These are phyloP conservation scores for Dryadula phaetusa DNA, from an alignment of 2,888 invertebrate species.

Conservation along the genomic window DNA sequence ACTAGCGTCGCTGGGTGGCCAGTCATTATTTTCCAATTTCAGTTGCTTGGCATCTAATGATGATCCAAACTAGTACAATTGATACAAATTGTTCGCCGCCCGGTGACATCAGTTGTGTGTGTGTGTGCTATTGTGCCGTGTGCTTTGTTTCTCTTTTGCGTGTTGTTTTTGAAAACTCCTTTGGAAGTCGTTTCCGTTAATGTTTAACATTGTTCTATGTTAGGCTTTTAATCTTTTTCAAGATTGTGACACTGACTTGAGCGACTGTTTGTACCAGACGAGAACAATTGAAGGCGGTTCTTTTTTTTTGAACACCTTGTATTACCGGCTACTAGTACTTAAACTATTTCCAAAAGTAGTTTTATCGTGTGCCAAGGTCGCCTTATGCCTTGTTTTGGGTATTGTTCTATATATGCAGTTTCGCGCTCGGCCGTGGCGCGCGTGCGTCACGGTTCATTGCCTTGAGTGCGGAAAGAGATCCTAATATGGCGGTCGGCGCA, in stretches of 20 bases:
- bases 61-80: slow-evolving; percentile 53
- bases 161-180: neutral
- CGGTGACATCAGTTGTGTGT: slow-evolving; percentile 46
- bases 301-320: neutral
- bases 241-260: neutral
- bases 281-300: slow-evolving; percentile 9
- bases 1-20: slow-evolving; percentile 55
- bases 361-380: slow-evolving; percentile 22
- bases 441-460: slow-evolving; percentile 81
- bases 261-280: neutral
- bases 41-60: slow-evolving; percentile 50
- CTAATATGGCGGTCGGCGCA: slow-evolving; percentile 75
- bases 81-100: slow-evolving; percentile 49
- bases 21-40: slow-evolving; percentile 71
- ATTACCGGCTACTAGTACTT: neutral
- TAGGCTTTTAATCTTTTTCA: neutral
- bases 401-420: slow-evolving; percentile 46
- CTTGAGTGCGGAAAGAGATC: slow-evolving; percentile 79
- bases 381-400: slow-evolving; percentile 43
- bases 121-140: slow-evolving; percentile 35
- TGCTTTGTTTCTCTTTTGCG: slow-evolving; percentile 32
- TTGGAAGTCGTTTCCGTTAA: neutral
- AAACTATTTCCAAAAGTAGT: slow-evolving; percentile 22
- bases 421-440: slow-evolving; percentile 54
- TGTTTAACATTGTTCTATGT: neutral